Evolutionary conservation across 2,888 invertebrate genomes (phyloP).

Genomic region (Aphidius colemani): DNA sequence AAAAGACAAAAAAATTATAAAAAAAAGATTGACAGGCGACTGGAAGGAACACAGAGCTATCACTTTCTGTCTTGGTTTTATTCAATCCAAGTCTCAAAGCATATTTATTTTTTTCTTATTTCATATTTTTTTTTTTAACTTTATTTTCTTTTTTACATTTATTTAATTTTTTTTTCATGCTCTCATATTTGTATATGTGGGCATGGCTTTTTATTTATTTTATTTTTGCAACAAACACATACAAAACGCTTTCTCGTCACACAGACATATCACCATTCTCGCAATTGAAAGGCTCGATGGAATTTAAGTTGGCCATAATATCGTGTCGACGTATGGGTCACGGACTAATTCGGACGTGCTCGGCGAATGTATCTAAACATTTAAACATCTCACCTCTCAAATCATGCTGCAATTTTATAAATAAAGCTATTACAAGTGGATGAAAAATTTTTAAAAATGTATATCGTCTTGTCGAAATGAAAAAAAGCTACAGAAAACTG

Average conservation of each 20-base stretch:
- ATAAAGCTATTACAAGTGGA: too few relatives aligned
- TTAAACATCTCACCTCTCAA: too few relatives aligned
- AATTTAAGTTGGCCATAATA: constrained; percentile 35
- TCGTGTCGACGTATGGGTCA: constrained; percentile 31
- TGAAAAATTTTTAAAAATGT: too few relatives aligned
- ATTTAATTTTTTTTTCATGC: constrained; percentile 26
- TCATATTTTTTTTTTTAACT: not conserved
- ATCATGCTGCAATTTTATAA: too few relatives aligned
- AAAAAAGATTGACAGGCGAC: constrained; percentile 36
- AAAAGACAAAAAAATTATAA: not conserved
- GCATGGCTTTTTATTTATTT: not conserved
- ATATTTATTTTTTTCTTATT: constrained; percentile 20
- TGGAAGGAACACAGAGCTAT: constrained; percentile 37
- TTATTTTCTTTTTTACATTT: constrained; percentile 17
- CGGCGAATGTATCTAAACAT: constrained; percentile 8
- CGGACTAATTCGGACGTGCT: constrained; percentile 37
- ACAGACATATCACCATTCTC: constrained; percentile 12
- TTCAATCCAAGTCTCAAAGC: constrained; percentile 30
- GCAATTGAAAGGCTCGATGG: constrained; percentile 30
- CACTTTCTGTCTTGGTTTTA: constrained; percentile 37
- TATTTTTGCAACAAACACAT: not conserved
- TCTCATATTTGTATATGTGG: not conserved
- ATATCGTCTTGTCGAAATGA: not conserved
- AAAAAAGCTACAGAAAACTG: not conserved
- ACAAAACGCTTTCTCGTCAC: constrained; percentile 8